Evolutionary conservation across 2,797 vertebrate genomes (phyloP), one percentile per base, ranked within the genome.

Genomic region (Hippopotamyrus pictus): DNA sequence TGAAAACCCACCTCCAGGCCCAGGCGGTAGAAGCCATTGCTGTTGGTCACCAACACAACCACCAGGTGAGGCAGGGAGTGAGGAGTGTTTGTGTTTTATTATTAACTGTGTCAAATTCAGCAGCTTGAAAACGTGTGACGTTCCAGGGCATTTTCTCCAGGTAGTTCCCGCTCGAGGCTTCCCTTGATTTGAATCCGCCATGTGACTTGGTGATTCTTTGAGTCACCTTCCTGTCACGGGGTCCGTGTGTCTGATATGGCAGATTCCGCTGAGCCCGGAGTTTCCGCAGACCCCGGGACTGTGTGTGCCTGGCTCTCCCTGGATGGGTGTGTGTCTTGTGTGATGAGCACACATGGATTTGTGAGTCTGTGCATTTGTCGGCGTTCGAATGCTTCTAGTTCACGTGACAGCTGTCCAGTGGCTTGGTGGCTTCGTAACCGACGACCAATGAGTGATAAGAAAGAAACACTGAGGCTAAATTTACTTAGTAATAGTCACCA

Each of bases 1-100:
- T 99, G 88, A 99, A 99, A 93, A 99, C 98, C 0, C 98, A 98
- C 86, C 96, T 99, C 44, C 98, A 99, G 92, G 97, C 98, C 29
- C 97, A 99, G 93, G 95, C 97, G 0, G 91, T 96, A 91, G 91
- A 95, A 0, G 85, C 96, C 0, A 92, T 99, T 48, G 97, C 97
- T 0, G 98, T 99, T 29, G 98, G 98, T 12, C 97, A 99, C 93
- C 98, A 99, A 93, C 98, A 99, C 92, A 97, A 98, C 91, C 98
- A 99, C 73, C 93, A 97, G 97, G 98, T 99, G 94, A 95, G 95
- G 3, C 3, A 50, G 53, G 33, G 59, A 37, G 37, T 57, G 48
- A 82, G 51, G n/a, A 17, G 29, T 83, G 33, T 14, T 57, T 57
- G 6, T 48, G 19, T n/a, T 83, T 48, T 14, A 6, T 62, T 62